Percentiles rank a stretch among this genome's conserved stretches.
These are phyloP conservation scores for Ptychobarbus kaznakovi DNA, from an alignment of 2,797 vertebrate genomes.

Conservation along the genomic window DNA sequence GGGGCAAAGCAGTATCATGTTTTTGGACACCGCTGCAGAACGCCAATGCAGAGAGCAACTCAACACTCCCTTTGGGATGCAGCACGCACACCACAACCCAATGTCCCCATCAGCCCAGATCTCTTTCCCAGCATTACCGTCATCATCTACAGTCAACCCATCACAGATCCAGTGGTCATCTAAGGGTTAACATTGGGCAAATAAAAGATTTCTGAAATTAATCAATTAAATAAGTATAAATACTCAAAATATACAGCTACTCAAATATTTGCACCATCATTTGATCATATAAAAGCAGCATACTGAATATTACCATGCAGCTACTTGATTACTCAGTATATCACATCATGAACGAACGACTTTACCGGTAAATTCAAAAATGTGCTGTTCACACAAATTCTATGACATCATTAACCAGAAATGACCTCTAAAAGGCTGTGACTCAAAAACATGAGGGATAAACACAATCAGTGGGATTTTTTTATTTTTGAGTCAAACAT, in stretches of 20 bases:
- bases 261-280: not conserved
- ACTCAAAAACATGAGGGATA: too few species aligned
- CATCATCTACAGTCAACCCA: not conserved
- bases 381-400: too few species aligned
- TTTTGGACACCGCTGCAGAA: constrained; percentile 67
- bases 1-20: constrained; percentile 65
- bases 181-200: not conserved
- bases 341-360: not conserved
- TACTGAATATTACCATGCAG: not conserved
- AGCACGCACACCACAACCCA: constrained; percentile 30
- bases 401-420: too few species aligned
- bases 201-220: not conserved
- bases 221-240: not conserved
- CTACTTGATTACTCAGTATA: not conserved
- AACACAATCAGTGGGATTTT: too few species aligned
- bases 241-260: not conserved
- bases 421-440: too few species aligned
- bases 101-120: constrained; percentile 16
- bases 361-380: too few species aligned
- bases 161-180: not conserved
- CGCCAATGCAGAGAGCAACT: constrained; percentile 68
- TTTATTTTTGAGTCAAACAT: too few species aligned
- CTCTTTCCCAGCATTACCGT: not conserved
- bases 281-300: not conserved
- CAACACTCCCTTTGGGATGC: constrained; percentile 72